Base-by-base conservation (phyloP, 2,888 invertebrate genomes). In the Mesorhabditis spiculigera region DNA sequence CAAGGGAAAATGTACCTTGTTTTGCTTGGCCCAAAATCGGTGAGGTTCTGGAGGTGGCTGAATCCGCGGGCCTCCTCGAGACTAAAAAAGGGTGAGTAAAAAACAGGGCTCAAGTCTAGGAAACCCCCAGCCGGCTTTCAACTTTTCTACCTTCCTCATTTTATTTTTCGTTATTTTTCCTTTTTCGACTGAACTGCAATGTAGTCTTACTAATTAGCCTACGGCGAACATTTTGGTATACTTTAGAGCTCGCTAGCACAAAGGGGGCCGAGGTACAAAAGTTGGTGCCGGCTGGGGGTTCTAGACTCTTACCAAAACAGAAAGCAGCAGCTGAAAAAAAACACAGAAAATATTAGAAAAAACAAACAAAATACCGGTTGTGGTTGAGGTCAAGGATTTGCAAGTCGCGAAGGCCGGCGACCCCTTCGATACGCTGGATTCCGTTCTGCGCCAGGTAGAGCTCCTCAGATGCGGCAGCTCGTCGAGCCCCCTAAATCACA, bases 371-470 rank as follows among this genome's bases (percentile, higher is more conserved):
- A 3, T 82, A 73, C 42, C 81, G 76, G 66, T 82, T 82, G 66
- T 78, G 73, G 67, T 82, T 82, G 63, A 83, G 67, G 68, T 83
- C 83, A 45, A 83, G 74, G 28, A 81, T 74, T 68, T 81, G 79
- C 41, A 82, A 74, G 3, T 73, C 73, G 42, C 69, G 64, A 66
- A 78, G 75, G 16, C 73, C 89, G 0, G 90, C 89, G 76, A 95
- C 86, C 73, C 92, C 92, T 86, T 93, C 92, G 73, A 97, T 86
- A 61, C 84, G 86, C 69, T 90, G 89, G 66, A 97, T 90, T 8
- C 93, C 95, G 88, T 97, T 97, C 87, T 95, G 93, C 0, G 95
- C 94, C 74, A 95, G 85, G 86, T 97, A 97, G 41, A 97, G 87
- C 86, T 97, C 65, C 92, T 91, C 73, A 97, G 87, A 68, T 92